A percentile compares a stretch with the other conserved stretches of the same genome.
Evolutionary conservation across 2,797 vertebrate species (phyloP).

Genomic region (Hirundo rustica): DNA sequence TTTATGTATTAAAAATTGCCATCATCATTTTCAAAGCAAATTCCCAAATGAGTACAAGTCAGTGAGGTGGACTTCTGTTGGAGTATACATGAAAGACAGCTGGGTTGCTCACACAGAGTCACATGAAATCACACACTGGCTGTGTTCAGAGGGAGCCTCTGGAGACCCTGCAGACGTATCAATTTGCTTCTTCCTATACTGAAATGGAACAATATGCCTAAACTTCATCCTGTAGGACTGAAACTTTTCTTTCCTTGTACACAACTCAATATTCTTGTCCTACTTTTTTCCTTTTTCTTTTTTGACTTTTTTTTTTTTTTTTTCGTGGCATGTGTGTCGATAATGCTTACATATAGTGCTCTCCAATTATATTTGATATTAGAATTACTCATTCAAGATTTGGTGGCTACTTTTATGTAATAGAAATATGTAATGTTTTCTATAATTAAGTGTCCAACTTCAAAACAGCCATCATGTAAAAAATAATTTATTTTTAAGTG

Average conservation of each 20-base stretch:
- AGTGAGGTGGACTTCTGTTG: not conserved
- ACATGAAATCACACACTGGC: not conserved
- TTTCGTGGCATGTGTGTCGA: rapidly evolving
- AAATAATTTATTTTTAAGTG: not conserved
- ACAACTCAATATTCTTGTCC: not conserved
- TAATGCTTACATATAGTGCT: not conserved
- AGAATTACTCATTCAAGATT: not conserved
- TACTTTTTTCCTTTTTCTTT: no score
- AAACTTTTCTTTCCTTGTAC: not conserved
- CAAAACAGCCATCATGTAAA: rapidly evolving
- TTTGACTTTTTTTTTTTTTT: not conserved
- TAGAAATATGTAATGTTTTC: not conserved
- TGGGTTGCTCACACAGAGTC: not conserved
- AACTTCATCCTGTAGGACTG: not conserved
- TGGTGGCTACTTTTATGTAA: not conserved
- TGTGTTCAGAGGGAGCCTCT: not conserved
- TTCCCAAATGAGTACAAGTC: not conserved
- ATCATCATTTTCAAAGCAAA: not conserved
- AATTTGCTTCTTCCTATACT: not conserved
- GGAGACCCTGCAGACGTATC: not conserved
- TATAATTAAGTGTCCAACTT: not conserved
- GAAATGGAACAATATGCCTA: not conserved
- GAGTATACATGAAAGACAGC: not conserved
- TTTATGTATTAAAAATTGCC: not conserved
- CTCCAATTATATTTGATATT: not conserved